Base-by-base conservation (phyloP, 2,113 vertebrate genomes). In the Rafetus swinhoei region DNA sequence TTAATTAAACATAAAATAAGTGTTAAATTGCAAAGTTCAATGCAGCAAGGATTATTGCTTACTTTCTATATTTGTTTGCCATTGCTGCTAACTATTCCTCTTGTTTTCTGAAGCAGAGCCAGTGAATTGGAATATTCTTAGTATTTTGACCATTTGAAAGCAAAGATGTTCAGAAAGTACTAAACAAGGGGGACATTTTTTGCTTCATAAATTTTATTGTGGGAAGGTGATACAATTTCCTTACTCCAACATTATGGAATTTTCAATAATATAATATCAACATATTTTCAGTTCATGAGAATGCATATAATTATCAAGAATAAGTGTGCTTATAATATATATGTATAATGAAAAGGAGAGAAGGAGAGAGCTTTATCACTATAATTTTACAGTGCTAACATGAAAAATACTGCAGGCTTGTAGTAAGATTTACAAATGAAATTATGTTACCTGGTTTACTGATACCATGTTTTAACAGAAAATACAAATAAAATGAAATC, bases 1-100 rank as follows among this genome's bases (percentile, higher is more conserved):
- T 98, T 98, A 98, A 98, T 98, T 98, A 98, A 98, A 98, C 97
- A 97, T 98, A 98, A 98, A 98, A 97, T 97, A 97, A 98, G 96
- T 96, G 97, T 97, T 98, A 96, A 98, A 98, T 97, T 96, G 94
- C 91, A 90, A 97, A 98, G 97, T 97, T 97, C 96, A 96, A 29
- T 86, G 90, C 96, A 91, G 97, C 25, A 27, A 91, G 85, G 97
- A 96, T 97, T 97, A 95, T 87, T 93, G 90, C 93, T 95, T 94
- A 77, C 90, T 62, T 97, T 95, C 95, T 92, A 1, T 89, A 86
- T 96, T 95, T 97, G 81, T 97, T 97, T 97, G 95, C 96, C 96
- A 95, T 89, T 90, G 89, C 86, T 57, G 9, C 96, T 97, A 95
- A 96, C 95, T 79, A 92, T 82, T 96, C 13, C 9, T n/a, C 74